Conservation (phyloP, 1,140 invertebrate species). For the Penaeus vannamei region DNA sequence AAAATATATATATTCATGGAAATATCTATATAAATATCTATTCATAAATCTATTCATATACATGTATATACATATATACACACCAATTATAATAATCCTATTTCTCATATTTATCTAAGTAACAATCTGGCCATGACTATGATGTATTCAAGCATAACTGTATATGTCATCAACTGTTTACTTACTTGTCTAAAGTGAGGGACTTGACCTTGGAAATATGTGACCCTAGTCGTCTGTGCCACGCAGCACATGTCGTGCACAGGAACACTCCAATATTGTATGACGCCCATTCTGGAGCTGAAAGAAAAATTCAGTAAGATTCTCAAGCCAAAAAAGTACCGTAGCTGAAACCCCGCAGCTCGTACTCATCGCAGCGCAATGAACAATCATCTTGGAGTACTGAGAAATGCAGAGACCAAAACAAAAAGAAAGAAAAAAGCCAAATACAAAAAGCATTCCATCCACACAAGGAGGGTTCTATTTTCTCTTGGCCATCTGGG, state of each 20-base stretch:
- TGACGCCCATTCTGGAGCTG: slow-evolving; percentile 92
- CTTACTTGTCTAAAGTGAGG: slow-evolving; percentile 84
- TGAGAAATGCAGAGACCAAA: too few species aligned
- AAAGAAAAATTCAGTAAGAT: slow-evolving; percentile 68
- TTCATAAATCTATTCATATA: too few species aligned
- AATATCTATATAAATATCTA: too few species aligned
- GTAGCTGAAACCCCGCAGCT: neutral
- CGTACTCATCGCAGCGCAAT: too few species aligned
- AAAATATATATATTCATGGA: too few species aligned
- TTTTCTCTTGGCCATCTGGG: too few species aligned
- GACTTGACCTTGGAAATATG: slow-evolving; percentile 93
- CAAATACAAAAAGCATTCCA: too few species aligned
- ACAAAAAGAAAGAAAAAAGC: too few species aligned
- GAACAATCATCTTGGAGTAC: too few species aligned
- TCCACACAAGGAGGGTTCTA: too few species aligned
- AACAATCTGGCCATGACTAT: neutral
- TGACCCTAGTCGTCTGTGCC: slow-evolving; percentile 86
- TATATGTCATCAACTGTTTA: slow-evolving; percentile 61
- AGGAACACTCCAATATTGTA: slow-evolving; percentile 93
- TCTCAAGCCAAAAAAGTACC: neutral
- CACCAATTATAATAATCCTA: too few species aligned
- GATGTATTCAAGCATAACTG: neutral
- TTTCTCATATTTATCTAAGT: neutral
- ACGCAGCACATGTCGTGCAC: slow-evolving; percentile 85
- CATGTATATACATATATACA: too few species aligned